Conservation (phyloP, 1,140 invertebrate species). For the Diabrotica virgifera region DNA sequence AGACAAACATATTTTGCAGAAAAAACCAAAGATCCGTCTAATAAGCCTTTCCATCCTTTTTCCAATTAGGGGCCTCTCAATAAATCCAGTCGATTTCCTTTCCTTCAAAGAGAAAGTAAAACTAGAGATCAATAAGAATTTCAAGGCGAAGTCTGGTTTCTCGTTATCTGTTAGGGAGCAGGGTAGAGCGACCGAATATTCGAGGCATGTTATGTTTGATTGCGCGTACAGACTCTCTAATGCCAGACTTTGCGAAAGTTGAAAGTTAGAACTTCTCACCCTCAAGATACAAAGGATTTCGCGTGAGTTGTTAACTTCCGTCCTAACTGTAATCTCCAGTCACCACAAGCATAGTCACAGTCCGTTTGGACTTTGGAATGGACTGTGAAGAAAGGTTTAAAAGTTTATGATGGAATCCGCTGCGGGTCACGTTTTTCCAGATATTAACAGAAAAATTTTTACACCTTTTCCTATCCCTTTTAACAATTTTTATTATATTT, state of each 20-base stretch:
- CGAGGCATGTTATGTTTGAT: conserved; percentile 10
- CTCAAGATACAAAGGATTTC: conserved; percentile 1
- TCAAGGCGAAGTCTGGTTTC: conserved; percentile 5
- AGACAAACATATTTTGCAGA: conserved; percentile 1
- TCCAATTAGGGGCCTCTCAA: conserved; percentile 6
- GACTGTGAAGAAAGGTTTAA: neutral
- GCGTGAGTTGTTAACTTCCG: conserved; percentile 2
- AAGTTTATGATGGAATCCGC: neutral
- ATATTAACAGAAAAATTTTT: too few relatives aligned
- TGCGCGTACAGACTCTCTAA: conserved; percentile 7
- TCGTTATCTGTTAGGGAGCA: neutral
- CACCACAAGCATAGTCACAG: neutral
- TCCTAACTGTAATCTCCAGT: neutral
- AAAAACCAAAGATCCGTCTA: conserved; percentile 5
- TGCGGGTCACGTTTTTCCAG: neutral
- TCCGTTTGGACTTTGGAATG: neutral
- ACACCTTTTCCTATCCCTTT: too few relatives aligned
- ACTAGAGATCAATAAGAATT: conserved; percentile 9
- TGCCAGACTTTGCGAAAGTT: conserved; percentile 1
- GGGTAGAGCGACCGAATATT: neutral
- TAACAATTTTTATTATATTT: too few relatives aligned
- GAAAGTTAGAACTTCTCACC: neutral
- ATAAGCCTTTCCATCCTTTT: conserved; percentile 6
- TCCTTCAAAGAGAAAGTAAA: neutral
- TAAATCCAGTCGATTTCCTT: neutral